Percentiles rank a stretch among this genome's conserved stretches.
These are phyloP conservation scores for Eupithecia inturbata DNA, from an alignment of 2,888 invertebrate genomes.

Conservation along the genomic window DNA sequence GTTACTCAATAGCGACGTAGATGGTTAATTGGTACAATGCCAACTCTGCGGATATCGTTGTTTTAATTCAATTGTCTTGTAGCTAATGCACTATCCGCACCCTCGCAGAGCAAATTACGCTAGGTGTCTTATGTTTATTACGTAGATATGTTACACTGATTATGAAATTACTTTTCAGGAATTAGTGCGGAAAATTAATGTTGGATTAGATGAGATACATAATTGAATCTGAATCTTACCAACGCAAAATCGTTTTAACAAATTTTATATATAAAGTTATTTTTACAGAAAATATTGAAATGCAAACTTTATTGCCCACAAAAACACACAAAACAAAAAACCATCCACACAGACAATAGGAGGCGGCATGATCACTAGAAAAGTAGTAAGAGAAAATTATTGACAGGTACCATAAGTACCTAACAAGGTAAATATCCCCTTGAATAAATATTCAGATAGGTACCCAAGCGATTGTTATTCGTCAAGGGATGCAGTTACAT, in stretches of 20 bases:
- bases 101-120: conserved; percentile 55
- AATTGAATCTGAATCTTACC: not conserved
- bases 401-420: not conserved
- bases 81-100: conserved; percentile 65
- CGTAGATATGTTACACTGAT: conserved; percentile 37
- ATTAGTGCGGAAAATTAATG: not conserved
- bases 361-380: not conserved
- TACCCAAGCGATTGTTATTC: conserved; percentile 2
- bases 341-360: not conserved
- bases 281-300: too few relatives aligned
- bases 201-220: not conserved
- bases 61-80: conserved; percentile 72
- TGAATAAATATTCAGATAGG: not conserved
- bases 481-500: conserved; percentile 7
- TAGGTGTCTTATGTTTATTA: conserved; percentile 52
- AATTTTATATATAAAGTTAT: too few relatives aligned
- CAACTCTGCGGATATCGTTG: conserved; percentile 70
- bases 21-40: conserved; percentile 76
- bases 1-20: conserved; percentile 64
- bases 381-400: not conserved
- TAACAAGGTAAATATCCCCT: not conserved
- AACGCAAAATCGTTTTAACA: not conserved
- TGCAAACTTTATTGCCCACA: not conserved
- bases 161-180: conserved; percentile 17
- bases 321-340: not conserved